phyloP scores from a whole-genome alignment of 2,888 invertebrate species.

The Allolobophora icterica region DNA sequence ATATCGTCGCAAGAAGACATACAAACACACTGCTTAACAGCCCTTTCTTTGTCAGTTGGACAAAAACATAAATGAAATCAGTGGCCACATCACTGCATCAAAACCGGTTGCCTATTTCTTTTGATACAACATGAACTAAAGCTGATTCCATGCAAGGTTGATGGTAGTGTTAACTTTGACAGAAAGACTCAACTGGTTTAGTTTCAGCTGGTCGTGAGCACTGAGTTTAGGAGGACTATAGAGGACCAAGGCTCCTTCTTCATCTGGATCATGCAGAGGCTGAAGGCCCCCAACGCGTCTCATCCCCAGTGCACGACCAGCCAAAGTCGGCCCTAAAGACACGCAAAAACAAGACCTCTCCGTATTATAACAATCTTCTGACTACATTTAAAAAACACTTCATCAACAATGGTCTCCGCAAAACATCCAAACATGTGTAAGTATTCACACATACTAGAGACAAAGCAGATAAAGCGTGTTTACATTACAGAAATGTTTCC shows the following conservation, averaged over 20 bases:
- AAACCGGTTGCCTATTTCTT: not conserved
- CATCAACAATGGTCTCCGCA: not conserved
- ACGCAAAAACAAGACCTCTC: not conserved
- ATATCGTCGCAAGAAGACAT: too few species aligned
- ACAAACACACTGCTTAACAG: too few species aligned
- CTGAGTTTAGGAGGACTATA: constrained; percentile 83
- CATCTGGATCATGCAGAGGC: constrained; percentile 88
- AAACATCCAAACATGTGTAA: not conserved
- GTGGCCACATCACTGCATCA: not conserved
- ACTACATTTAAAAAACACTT: not conserved
- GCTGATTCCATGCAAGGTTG: not conserved
- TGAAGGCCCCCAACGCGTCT: constrained; percentile 72
- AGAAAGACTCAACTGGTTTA: constrained; percentile 69
- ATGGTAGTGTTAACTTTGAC: not conserved
- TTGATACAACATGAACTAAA: not conserved
- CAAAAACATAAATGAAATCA: too few species aligned
- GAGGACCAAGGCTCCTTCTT: constrained; percentile 87
- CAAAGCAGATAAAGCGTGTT: not conserved
- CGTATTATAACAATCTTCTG: not conserved
- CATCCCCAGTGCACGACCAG: constrained; percentile 81
- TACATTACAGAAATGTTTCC: not conserved
- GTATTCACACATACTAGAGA: not conserved
- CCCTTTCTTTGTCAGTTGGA: too few species aligned
- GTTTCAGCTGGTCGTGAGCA: constrained; percentile 85
- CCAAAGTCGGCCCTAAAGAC: constrained; percentile 71